Evolutionary conservation across 2,113 vertebrate genomes (phyloP), one percentile per base, ranked within the genome.

Genomic region (Nestor notabilis): DNA sequence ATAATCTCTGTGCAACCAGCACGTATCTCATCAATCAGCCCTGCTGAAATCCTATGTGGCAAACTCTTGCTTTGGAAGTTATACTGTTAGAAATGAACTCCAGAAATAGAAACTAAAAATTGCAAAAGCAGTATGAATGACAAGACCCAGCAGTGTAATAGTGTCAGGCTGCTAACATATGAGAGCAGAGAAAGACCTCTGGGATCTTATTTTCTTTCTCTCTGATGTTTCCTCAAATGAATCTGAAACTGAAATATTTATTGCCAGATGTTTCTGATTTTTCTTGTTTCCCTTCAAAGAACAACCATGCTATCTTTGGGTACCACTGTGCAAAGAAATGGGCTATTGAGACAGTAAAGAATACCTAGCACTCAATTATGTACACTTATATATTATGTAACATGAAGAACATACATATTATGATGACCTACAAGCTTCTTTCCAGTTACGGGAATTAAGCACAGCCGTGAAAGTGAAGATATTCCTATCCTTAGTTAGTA

Each of bases 221-320:
- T 78, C 69, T 92, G 86, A 91, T 84, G 90, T 64, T 78, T 93
- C 65, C 61, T 95, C 83, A 81, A 71, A 90, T 92, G 68, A 68
- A 44, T 78, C 46, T 44, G 63, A 88, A 87, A 84, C 35, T 52
- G 44, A 94, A 95, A 92, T 91, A 96, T 79, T 92, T 72, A 95
- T 84, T 96, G 69, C 69, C 71, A 2, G 55, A 6, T 19, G 21
- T 65, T 84, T 63, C 64, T 79, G n/a, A 21, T 20, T 33, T 61
- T 55, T 61, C 55, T 80, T 93, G 75, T 56, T 53, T 14, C 20
- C 49, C 69, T 70, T 83, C 69, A 84, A 89, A 95, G 44, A 87
- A 29, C 50, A 13, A 47, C 10, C 0, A 1, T 0, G 0, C 14
- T 43, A 28, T 78, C 65, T 69, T 78, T 82, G 43, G 35, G 61